These are phyloP conservation scores for Pachypanchax playfairii DNA, from an alignment of 2,113 vertebrate species.

Conservation along the genomic window DNA sequence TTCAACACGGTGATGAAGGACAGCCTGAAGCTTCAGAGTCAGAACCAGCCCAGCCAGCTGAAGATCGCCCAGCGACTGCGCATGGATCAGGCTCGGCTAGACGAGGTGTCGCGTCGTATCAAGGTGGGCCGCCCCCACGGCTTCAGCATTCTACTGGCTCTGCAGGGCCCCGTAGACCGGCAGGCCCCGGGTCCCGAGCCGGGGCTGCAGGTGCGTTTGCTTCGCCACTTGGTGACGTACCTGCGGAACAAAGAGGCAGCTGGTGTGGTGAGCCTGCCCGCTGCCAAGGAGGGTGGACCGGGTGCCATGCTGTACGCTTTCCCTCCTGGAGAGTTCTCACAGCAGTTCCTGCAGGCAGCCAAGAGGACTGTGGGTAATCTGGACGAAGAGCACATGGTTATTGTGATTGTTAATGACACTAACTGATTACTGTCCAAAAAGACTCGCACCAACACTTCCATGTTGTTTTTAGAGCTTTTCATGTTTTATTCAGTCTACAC, in stretches of 20 bases:
- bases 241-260: slow-evolving; percentile 99
- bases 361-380: slow-evolving; percentile 91
- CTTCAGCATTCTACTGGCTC: slow-evolving; percentile 91
- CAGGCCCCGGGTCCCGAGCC: slow-evolving; percentile 82
- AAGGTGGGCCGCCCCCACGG: slow-evolving; percentile 91
- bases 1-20: slow-evolving; percentile 87
- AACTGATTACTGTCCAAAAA: slow-evolving; percentile 74
- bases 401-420: slow-evolving; percentile 93
- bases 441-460: neutral
- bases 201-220: slow-evolving; percentile 92
- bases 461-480: neutral
- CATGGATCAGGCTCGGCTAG: slow-evolving; percentile 95
- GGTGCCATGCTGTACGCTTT: slow-evolving; percentile 98
- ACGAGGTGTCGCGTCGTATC: slow-evolving; percentile 93
- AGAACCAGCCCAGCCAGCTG: slow-evolving; percentile 87
- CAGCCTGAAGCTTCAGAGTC: slow-evolving; percentile 64
- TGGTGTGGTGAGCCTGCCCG: slow-evolving; percentile 93
- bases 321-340: slow-evolving; percentile 94
- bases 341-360: slow-evolving; percentile 94
- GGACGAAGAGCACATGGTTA: slow-evolving; percentile 96
- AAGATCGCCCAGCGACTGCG: slow-evolving; percentile 98
- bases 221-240: slow-evolving; percentile 98
- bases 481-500: neutral
- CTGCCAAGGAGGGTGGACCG: slow-evolving; percentile 86
- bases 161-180: slow-evolving; percentile 84